Percentiles rank a stretch among this genome's conserved stretches.
phyloP scores from a whole-genome alignment of 2,797 vertebrate genomes.

The Diplodus puntazzo region DNA sequence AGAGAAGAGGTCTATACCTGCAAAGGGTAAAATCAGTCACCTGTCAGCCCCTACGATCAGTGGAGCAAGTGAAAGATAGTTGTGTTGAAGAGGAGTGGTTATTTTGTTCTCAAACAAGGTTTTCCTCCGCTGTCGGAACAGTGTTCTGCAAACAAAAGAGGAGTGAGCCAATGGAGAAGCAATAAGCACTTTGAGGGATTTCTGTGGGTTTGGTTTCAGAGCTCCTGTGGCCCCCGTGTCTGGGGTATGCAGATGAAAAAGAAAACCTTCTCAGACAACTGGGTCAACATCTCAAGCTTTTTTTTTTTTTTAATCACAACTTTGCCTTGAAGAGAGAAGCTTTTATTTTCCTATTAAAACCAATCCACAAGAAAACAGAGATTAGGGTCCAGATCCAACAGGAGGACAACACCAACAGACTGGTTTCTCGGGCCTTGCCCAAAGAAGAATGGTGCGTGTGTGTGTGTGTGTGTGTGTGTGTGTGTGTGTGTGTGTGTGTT shows the following conservation, averaged over 20 bases:
- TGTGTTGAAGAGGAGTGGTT: constrained; percentile 40
- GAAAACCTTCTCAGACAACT: constrained; percentile 73
- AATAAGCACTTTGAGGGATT: constrained; percentile 85
- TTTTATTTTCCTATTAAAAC: constrained; percentile 51
- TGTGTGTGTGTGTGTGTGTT: constrained; percentile 11
- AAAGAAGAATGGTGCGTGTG: constrained; percentile 57
- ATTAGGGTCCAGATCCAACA: constrained; percentile 53
- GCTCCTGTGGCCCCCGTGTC: constrained; percentile 43
- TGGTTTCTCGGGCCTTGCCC: constrained; percentile 61
- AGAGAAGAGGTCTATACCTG: constrained; percentile 98
- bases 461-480: constrained; percentile 32
- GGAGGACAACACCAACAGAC: constrained; percentile 66
- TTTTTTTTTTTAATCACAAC: constrained; percentile 42
- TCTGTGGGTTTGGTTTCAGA: constrained; percentile 68
- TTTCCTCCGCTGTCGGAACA: constrained; percentile 60
- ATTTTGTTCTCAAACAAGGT: constrained; percentile 60
- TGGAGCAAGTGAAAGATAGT: constrained; percentile 50
- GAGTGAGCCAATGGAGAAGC: constrained; percentile 69
- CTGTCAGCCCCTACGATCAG: constrained; percentile 29
- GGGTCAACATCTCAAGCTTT: constrained; percentile 78
- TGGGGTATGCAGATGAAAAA: constrained; percentile 59
- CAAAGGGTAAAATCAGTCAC: constrained; percentile 85
- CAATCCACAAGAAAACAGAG: constrained; percentile 45
- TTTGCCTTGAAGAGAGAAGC: constrained; percentile 65
- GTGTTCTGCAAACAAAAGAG: constrained; percentile 57